Percentiles rank a stretch among this genome's conserved stretches.
These are phyloP conservation scores for Mohoua ochrocephala DNA, from an alignment of 2,113 vertebrate genomes.

Conservation along the genomic window DNA sequence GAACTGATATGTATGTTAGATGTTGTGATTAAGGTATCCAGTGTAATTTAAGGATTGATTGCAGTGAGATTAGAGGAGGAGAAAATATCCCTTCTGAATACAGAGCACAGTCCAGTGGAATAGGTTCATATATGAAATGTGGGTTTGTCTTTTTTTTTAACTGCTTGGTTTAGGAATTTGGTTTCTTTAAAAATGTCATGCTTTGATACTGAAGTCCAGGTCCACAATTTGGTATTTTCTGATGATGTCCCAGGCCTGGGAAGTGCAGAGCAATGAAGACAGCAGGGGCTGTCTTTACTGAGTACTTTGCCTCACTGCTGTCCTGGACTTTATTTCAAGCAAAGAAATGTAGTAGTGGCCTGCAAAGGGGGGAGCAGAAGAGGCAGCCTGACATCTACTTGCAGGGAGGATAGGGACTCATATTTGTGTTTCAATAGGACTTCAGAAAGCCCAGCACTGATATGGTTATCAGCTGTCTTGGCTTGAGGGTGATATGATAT, in stretches of 20 bases:
- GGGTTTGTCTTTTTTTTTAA: not conserved
- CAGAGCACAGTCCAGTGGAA: not conserved
- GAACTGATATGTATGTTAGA: not conserved
- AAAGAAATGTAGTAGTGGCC: not conserved
- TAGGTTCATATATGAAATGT: not conserved
- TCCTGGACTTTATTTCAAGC: not conserved
- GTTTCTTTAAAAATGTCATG: not conserved
- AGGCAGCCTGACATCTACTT: not conserved
- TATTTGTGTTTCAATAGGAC: not conserved
- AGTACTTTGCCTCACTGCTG: rapidly evolving
- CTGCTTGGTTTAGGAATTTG: not conserved
- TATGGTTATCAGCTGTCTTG: not conserved
- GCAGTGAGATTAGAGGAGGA: not conserved
- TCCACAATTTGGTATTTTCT: not conserved
- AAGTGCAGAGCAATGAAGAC: not conserved
- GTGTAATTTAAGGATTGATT: not conserved
- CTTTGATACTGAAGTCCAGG: not conserved
- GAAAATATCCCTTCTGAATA: not conserved
- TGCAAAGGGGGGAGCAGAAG: not conserved
- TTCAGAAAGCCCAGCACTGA: not conserved
- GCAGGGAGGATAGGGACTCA: not conserved
- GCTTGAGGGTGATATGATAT: not conserved
- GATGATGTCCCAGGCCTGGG: not conserved
- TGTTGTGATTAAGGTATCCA: not conserved
- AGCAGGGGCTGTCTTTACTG: not conserved